Evolutionary conservation across 2,113 vertebrate species (phyloP).

Genomic region (Colius striatus): DNA sequence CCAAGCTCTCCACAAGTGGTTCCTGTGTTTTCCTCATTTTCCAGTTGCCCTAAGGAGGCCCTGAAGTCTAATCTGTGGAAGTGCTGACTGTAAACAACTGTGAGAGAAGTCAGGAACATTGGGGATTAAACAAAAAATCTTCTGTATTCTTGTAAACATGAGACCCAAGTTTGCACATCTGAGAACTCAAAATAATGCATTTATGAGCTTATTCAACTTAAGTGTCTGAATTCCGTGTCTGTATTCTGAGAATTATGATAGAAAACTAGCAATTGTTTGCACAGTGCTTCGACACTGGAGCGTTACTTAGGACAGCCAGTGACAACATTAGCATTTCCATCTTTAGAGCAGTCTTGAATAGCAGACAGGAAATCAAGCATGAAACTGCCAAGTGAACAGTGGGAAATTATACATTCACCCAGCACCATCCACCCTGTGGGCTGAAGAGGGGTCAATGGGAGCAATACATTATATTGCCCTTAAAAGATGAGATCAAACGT

Average conservation of each 20-base stretch:
- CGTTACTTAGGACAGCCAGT: not conserved
- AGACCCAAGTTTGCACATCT: not conserved
- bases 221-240: not conserved
- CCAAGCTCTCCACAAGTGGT: not conserved
- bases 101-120: not conserved
- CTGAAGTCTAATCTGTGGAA: not conserved
- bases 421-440: not conserved
- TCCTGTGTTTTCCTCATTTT: not conserved
- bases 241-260: not conserved
- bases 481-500: not conserved
- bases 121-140: not conserved
- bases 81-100: fast-evolving
- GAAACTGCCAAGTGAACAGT: not conserved
- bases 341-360: not conserved
- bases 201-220: not conserved
- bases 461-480: not conserved
- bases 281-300: not conserved
- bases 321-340: constrained; percentile 33
- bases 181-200: not conserved
- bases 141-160: not conserved
- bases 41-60: not conserved
- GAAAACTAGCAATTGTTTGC: not conserved
- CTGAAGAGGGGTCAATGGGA: not conserved
- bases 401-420: not conserved
- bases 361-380: constrained; percentile 28